phyloP scores from a whole-genome alignment of 2,888 invertebrate species.

The Lamellibrachia satsuma region DNA sequence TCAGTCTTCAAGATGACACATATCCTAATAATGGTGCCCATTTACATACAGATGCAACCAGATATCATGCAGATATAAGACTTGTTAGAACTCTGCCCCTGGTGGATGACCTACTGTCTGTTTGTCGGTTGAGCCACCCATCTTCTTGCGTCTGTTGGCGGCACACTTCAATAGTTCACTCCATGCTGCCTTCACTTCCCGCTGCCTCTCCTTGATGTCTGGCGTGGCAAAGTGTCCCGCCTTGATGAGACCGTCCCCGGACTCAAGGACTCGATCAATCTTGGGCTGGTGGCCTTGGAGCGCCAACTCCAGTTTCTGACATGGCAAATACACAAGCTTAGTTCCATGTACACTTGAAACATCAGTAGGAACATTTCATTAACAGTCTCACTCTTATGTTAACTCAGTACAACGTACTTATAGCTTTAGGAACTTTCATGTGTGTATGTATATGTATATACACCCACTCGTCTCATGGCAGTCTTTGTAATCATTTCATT shows the following conservation, averaged over 20 bases:
- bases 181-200: slow-evolving; percentile 79
- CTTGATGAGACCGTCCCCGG: slow-evolving; percentile 79
- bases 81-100: not conserved
- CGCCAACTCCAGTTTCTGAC: slow-evolving; percentile 86
- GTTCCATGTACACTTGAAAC: too few species aligned
- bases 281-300: slow-evolving; percentile 85
- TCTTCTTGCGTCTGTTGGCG: slow-evolving; percentile 77
- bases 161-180: slow-evolving; percentile 76
- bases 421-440: not conserved
- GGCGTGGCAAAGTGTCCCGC: slow-evolving; percentile 82
- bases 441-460: too few species aligned
- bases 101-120: slow-evolving; percentile 73
- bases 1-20: too few species aligned
- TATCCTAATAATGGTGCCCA: not conserved
- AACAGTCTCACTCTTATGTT: not conserved
- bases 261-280: slow-evolving; percentile 83
- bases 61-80: not conserved
- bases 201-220: slow-evolving; percentile 81
- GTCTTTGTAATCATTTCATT: too few species aligned
- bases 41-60: not conserved
- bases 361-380: not conserved
- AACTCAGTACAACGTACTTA: not conserved
- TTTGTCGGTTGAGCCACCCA: slow-evolving; percentile 86
- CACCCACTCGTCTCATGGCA: too few species aligned
- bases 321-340: not conserved